Evolutionary conservation across 2,888 invertebrate species (phyloP), one percentile per base, ranked within the genome.

Genomic region (Dynastes tityus): DNA sequence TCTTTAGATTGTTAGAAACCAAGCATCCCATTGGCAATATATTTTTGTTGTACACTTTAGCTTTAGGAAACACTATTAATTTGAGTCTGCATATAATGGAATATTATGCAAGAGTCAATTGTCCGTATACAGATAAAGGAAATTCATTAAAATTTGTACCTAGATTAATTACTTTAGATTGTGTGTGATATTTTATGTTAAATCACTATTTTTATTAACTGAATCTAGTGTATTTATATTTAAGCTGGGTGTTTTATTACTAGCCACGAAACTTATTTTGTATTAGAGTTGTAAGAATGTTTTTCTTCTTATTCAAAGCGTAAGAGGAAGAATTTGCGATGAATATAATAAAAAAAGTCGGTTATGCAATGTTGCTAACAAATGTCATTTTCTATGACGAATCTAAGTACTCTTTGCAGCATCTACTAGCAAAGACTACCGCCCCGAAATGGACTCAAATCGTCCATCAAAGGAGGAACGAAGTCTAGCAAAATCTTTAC

Each of bases 21-120:
- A 88, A 88, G 6, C 85, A 87, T 0, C 79, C 85, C 11, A 84
- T 91, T 1, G 93, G 95, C 76, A 98, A 98, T 87, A 90, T 97
- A n/a, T 90, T 97, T 76, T 90, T 98, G 86, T 98, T 97, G 97
- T 91, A 95, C 65, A 89, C 92, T 0, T 90, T 98, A 77, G 93
- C 94, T 77, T 89, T 94, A 16, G 98, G 98, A 73, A 94, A 92
- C 82, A 95, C 96, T 80, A 83, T 94, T 2, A 87, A 95, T n/a
- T 90, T 94, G 87, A 94, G 94, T 84, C 86, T 95, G 2, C 98
- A 97, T 87, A 90, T 94, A 32, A 94, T 97, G 92, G 98, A 99
- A 89, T 95, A 92, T 90, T 97, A 94, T 87, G 96, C 97, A 0
- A 91, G 96, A 65, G 88, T 89, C 76, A 96, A 96, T 88, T 95